phyloP scores from a whole-genome alignment of 1,140 invertebrate species.

The Drosophila ercepeae region DNA sequence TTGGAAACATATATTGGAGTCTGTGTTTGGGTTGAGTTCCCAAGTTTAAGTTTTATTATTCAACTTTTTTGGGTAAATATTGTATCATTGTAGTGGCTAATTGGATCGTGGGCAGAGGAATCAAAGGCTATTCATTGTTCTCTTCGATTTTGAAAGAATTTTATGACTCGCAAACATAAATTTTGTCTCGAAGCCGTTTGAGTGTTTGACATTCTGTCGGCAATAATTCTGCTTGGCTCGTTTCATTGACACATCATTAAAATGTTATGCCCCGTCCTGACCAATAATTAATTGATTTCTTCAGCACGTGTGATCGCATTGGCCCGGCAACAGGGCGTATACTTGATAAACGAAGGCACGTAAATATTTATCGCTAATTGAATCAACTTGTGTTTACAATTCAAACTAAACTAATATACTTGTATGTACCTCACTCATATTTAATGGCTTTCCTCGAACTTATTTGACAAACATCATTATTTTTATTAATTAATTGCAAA shows the following conservation, averaged over 20 bases:
- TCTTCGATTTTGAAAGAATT: constrained; percentile 12
- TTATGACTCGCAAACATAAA: constrained; percentile 35
- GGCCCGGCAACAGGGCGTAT: constrained; percentile 32
- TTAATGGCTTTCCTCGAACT: no score
- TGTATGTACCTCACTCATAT: no score
- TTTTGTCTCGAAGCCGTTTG: constrained; percentile 19
- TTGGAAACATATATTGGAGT: constrained; percentile 3
- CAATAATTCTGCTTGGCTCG: constrained; percentile 47
- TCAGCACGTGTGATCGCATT: constrained; percentile 47
- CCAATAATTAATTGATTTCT: constrained; percentile 59
- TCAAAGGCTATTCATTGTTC: constrained; percentile 9
- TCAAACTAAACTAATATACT: no score
- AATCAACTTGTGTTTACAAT: neutral
- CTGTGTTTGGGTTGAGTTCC: constrained; percentile 14
- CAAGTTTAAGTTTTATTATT: constrained; percentile 25
- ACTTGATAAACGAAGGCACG: neutral
- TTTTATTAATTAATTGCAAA: neutral
- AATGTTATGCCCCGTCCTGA: constrained; percentile 38
- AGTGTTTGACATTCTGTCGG: constrained; percentile 32
- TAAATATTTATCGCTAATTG: neutral
- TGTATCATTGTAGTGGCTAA: constrained; percentile 25
- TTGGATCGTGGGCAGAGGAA: constrained; percentile 29
- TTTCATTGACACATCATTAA: constrained; percentile 74
- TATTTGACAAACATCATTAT: neutral
- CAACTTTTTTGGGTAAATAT: constrained; percentile 10